Conservation (phyloP, 23 tunicate genomes). For the Ascidia mentula region DNA sequence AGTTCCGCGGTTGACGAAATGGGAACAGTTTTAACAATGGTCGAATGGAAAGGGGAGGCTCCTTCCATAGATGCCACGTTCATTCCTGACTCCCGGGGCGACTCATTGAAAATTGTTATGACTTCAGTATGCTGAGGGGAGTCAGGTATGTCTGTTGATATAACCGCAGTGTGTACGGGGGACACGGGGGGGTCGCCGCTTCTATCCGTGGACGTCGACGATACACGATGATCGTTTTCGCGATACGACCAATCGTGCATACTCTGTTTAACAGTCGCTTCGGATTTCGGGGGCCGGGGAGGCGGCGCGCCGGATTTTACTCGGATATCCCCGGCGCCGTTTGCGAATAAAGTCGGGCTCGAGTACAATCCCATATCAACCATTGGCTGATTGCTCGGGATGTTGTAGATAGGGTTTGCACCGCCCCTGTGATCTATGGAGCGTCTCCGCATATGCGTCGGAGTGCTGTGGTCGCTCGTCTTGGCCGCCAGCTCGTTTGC, state of each 20-base stretch:
- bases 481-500: constrained; percentile 52
- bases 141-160: not conserved
- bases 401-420: not conserved
- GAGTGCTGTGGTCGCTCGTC: constrained; percentile 9
- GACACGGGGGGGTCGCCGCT: constrained; percentile 26
- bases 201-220: constrained; percentile 6
- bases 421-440: constrained; percentile 44
- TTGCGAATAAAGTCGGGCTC: not conserved
- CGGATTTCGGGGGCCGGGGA: constrained; percentile 73
- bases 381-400: not conserved
- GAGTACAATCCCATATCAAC: not conserved
- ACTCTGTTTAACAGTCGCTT: constrained; percentile 35
- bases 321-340: not conserved
- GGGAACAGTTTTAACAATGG: constrained; percentile 26
- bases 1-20: not conserved
- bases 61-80: not conserved
- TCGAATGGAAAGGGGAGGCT: constrained; percentile 10
- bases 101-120: not conserved
- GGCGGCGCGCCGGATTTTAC: constrained; percentile 45
- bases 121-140: constrained; percentile 26
- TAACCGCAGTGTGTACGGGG: constrained; percentile 32
- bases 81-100: not conserved
- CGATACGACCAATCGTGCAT: too few relatives aligned
- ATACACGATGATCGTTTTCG: not conserved
- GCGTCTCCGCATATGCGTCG: constrained; percentile 30